phyloP scores from a whole-genome alignment of 2,888 invertebrate genomes.

The Halictus quadricinctus region DNA sequence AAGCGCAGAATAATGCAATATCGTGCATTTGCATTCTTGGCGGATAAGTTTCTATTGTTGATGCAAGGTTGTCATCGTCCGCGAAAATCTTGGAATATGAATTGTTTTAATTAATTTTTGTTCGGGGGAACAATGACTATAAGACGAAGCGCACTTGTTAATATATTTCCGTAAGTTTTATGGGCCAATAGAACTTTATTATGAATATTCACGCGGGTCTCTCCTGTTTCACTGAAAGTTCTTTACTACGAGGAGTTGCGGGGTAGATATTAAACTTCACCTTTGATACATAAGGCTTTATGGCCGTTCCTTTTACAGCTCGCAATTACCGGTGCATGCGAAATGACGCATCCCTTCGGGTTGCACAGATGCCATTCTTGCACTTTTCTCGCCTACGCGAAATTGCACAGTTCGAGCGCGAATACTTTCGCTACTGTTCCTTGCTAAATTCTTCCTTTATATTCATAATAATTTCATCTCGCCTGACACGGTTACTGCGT shows the following conservation, averaged over 20 bases:
- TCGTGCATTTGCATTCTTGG: background rate
- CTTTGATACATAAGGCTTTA: constrained; percentile 33
- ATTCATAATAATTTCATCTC: background rate
- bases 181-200: background rate
- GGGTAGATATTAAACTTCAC: constrained; percentile 36
- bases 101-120: background rate
- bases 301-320: constrained; percentile 35
- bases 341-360: constrained; percentile 28
- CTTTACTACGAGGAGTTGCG: background rate
- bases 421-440: constrained; percentile 1
- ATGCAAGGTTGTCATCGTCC: background rate
- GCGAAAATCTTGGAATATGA: background rate
- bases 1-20: background rate
- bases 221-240: constrained; percentile 10
- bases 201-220: constrained; percentile 16
- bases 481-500: background rate
- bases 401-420: constrained; percentile 16
- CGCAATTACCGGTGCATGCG: constrained; percentile 48
- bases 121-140: background rate
- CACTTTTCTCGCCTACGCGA: constrained; percentile 15
- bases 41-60: background rate
- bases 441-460: background rate
- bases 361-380: background rate
- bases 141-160: background rate
- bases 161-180: background rate